phyloP scores from a whole-genome alignment of 2,888 invertebrate species.

The Macrophya annulata region DNA sequence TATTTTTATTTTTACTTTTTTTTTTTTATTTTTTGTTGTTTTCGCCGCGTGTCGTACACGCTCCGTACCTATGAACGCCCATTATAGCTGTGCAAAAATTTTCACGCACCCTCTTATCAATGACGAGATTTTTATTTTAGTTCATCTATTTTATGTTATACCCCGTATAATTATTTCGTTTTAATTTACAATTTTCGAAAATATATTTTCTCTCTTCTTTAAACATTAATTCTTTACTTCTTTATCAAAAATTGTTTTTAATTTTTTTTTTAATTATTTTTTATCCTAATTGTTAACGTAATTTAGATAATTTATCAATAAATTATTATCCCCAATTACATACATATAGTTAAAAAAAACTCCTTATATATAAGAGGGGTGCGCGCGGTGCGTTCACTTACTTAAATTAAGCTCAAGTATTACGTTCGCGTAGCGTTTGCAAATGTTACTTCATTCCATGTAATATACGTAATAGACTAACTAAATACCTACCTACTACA shows the following conservation, averaged over 20 bases:
- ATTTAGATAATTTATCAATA: not conserved
- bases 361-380: constrained; percentile 15
- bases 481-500: constrained; percentile 77
- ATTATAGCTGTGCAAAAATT: constrained; percentile 54
- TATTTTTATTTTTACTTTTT: constrained; percentile 74
- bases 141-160: no score
- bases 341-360: not conserved
- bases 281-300: not conserved
- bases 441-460: constrained; percentile 79
- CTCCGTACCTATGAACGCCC: constrained; percentile 74
- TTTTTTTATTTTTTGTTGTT: constrained; percentile 73
- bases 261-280: not conserved
- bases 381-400: constrained; percentile 48
- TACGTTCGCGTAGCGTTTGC: constrained; percentile 78
- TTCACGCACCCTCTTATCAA: constrained; percentile 32
- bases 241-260: constrained; percentile 35
- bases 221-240: not conserved
- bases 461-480: constrained; percentile 79
- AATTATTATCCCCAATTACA: not conserved
- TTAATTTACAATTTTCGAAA: not conserved
- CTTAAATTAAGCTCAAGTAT: constrained; percentile 78
- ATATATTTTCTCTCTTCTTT: not conserved
- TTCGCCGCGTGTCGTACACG: constrained; percentile 78
- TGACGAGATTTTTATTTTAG: constrained; percentile 52
- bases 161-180: not conserved